Evolutionary conservation across 2,888 invertebrate species (phyloP).

Genomic region (Syritta pipiens): DNA sequence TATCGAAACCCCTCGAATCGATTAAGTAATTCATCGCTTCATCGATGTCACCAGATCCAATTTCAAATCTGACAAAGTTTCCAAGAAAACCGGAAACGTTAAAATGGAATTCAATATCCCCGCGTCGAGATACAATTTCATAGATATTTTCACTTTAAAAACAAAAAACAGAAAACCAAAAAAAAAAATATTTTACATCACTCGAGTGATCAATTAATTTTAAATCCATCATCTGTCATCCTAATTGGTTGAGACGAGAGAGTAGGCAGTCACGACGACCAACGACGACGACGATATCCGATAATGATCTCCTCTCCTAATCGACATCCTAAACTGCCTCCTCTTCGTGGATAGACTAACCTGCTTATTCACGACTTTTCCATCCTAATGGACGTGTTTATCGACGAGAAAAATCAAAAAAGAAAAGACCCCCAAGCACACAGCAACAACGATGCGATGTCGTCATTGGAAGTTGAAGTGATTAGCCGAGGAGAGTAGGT

Average conservation of each 20-base stretch:
- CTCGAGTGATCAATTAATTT: conserved; percentile 27
- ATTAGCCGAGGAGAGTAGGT: conserved; percentile 46
- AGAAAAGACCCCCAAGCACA: background rate
- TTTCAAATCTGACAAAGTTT: background rate
- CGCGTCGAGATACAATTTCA: background rate
- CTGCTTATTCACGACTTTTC: conserved; percentile 42
- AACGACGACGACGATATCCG: background rate
- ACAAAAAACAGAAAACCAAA: background rate
- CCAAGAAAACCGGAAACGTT: conserved; percentile 11
- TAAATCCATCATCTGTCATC: conserved; percentile 41
- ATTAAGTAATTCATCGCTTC: conserved; percentile 7
- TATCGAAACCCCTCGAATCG: too few relatives aligned
- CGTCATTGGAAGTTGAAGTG: conserved; percentile 39
- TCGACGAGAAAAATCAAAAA: conserved; percentile 36
- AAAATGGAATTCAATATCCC: conserved; percentile 6
- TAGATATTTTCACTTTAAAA: background rate
- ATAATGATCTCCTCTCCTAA: conserved; percentile 54
- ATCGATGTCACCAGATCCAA: conserved; percentile 22
- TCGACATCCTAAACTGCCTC: conserved; percentile 35
- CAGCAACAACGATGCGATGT: conserved; percentile 39
- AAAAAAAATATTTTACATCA: background rate
- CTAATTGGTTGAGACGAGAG: conserved; percentile 28
- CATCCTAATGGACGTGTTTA: conserved; percentile 45
- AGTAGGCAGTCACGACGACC: background rate
- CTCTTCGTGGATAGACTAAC: background rate